Base-by-base conservation (phyloP, 23 tunicate genomes). In the Pegea sp. region DNA sequence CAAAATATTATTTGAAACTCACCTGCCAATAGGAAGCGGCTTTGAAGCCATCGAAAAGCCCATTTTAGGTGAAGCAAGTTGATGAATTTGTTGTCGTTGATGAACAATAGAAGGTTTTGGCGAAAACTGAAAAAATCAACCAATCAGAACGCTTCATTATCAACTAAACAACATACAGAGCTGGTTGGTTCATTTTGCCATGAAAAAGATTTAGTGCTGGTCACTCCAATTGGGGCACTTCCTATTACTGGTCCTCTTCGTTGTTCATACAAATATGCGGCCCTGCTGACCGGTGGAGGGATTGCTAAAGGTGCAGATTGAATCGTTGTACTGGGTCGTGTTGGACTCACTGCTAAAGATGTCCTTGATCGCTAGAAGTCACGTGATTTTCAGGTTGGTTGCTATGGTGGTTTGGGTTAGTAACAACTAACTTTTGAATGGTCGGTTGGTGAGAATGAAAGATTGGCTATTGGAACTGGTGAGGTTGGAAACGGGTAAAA, bases 11-110 rank as follows among this genome's bases (percentile, higher is more conserved):
- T 20, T 29, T 19, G 2, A 22, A 24, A 21, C 42, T 43, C 46
- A 79, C 93, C 78, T 79, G 44, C 93, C 93, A 7, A 53, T 28
- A n/a, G 93, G 73, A n/a, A 71, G 53, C 3, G 74, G 34, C 44
- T 80, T 80, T 13, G 93, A 73, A 4, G 90, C 69, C 30, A 69
- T 42, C 1, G 71, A 52, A 54, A 59, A 61, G 5, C 69, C 18
- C 62, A 67, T 55, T 53, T 80, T 80, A 16, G 74, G 63, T 2
- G 80, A 63, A 3, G 76, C 65, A 5, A 60, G 65, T 33, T 71
- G 75, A 29, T 66, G 74, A 52, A 65, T 20, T 7, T 65, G 88
- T 24, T 69, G 78, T 46, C 78, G 53, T 31, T 60, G 93, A 25
- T 65, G 72, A 24, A 76, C 48, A 29, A 66, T 26, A 8, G 69